A percentile compares a stretch with the other conserved stretches of the same genome.
Evolutionary conservation across 2,888 invertebrate species (phyloP).

Genomic region (Erebia ligea): DNA sequence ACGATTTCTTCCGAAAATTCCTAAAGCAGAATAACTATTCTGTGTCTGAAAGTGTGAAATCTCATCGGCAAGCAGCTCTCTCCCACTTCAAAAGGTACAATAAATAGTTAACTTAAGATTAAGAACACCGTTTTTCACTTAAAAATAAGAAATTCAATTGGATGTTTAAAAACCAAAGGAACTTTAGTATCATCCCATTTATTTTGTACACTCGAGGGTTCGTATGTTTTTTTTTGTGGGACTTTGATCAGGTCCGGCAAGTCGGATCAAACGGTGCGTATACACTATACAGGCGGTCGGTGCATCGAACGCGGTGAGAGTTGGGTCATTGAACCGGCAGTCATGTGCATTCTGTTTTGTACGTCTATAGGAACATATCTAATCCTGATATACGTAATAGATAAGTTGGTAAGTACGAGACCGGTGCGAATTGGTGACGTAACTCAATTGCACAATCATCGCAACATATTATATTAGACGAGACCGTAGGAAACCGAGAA

Average conservation of each 20-base stretch:
- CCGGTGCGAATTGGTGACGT: slow-evolving; percentile 41
- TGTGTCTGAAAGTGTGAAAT: slow-evolving; percentile 15
- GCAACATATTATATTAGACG: slow-evolving; percentile 7
- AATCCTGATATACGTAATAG: slow-evolving; percentile 47
- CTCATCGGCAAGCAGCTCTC: slow-evolving; percentile 9
- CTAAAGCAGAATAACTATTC: not conserved
- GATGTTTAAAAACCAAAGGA: slow-evolving; percentile 21
- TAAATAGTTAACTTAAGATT: not conserved
- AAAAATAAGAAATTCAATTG: slow-evolving; percentile 23
- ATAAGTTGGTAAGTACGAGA: slow-evolving; percentile 43
- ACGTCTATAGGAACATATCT: slow-evolving; percentile 52
- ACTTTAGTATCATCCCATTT: slow-evolving; percentile 27
- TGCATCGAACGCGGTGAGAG: slow-evolving; percentile 82
- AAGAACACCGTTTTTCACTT: slow-evolving; percentile 25
- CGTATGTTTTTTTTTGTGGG: slow-evolving; percentile 48
- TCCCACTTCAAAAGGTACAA: slow-evolving; percentile 12
- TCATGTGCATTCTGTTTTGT: slow-evolving; percentile 73
- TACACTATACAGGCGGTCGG: slow-evolving; percentile 54
- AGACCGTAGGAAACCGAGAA: slow-evolving; percentile 6
- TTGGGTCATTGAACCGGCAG: slow-evolving; percentile 72
- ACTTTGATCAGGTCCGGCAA: slow-evolving; percentile 45
- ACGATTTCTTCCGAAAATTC: not conserved
- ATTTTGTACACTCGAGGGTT: slow-evolving; percentile 24
- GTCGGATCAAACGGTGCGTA: slow-evolving; percentile 49
- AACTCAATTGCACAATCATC: slow-evolving; percentile 28